A percentile compares a stretch with the other conserved stretches of the same genome.
Evolutionary conservation across 2,113 vertebrate species (phyloP).

Genomic region (Nothoprocta pentlandii): DNA sequence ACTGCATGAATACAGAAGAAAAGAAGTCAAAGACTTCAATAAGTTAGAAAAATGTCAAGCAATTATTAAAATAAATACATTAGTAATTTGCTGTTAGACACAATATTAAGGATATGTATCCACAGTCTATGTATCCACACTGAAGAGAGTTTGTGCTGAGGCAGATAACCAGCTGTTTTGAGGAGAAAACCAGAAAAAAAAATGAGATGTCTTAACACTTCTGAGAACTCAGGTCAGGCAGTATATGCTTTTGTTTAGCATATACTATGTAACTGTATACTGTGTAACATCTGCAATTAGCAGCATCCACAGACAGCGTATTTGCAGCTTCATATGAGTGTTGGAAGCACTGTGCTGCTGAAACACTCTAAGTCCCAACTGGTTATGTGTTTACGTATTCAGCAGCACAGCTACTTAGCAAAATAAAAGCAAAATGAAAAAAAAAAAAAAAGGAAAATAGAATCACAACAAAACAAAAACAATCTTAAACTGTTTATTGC

Average conservation of each 20-base stretch:
- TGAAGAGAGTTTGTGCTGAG: background rate
- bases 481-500: background rate
- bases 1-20: background rate
- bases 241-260: background rate
- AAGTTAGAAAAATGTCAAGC: background rate
- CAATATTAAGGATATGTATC: rapidly evolving
- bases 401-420: background rate
- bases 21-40: background rate
- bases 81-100: background rate
- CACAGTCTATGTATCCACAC: background rate
- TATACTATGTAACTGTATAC: no score
- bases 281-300: background rate
- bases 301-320: background rate
- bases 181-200: background rate
- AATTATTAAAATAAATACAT: background rate
- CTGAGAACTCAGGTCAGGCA: background rate
- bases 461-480: background rate
- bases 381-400: background rate
- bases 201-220: background rate
- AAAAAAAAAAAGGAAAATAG: background rate
- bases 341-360: background rate
- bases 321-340: background rate
- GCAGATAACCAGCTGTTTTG: background rate
- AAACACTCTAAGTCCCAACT: background rate
- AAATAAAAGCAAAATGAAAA: background rate